Conservation (phyloP, 1,140 invertebrate species). For the Chironomus tepperi region DNA sequence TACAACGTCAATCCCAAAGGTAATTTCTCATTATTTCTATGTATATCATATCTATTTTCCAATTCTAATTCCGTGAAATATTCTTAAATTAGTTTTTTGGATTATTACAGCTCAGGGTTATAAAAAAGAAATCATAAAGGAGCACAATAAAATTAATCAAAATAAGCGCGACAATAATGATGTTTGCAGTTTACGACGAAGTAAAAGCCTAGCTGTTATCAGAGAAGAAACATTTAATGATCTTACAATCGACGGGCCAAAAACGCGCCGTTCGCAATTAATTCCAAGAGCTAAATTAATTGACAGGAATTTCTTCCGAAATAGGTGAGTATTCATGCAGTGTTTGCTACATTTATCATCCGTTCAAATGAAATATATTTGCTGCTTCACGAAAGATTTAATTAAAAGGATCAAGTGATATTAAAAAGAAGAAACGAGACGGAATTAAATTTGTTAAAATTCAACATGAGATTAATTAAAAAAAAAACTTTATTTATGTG, state of each 20-base stretch:
- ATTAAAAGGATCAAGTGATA: neutral
- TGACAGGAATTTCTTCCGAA: conserved; percentile 60
- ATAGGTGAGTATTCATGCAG: conserved; percentile 44
- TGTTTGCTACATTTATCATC: no score
- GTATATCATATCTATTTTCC: neutral
- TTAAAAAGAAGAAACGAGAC: no score
- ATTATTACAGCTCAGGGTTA: conserved; percentile 19
- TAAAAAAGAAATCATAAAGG: neutral
- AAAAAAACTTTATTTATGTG: no score
- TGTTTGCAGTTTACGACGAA: conserved; percentile 56
- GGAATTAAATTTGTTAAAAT: neutral
- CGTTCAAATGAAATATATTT: neutral
- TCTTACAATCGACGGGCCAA: conserved; percentile 50
- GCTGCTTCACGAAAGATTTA: neutral
- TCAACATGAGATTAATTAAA: no score
- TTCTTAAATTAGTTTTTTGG: conserved; percentile 17
- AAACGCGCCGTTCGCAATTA: conserved; percentile 56
- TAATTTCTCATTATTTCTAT: neutral
- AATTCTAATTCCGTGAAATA: neutral
- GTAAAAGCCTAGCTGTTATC: conserved; percentile 64
- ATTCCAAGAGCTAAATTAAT: conserved; percentile 68
- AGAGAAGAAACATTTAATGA: conserved; percentile 62
- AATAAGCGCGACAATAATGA: conserved; percentile 31
- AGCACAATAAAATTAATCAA: conserved; percentile 2
- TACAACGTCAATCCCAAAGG: conserved; percentile 18